phyloP scores from a whole-genome alignment of 2,113 vertebrate species.

The Pseudois nayaur region DNA sequence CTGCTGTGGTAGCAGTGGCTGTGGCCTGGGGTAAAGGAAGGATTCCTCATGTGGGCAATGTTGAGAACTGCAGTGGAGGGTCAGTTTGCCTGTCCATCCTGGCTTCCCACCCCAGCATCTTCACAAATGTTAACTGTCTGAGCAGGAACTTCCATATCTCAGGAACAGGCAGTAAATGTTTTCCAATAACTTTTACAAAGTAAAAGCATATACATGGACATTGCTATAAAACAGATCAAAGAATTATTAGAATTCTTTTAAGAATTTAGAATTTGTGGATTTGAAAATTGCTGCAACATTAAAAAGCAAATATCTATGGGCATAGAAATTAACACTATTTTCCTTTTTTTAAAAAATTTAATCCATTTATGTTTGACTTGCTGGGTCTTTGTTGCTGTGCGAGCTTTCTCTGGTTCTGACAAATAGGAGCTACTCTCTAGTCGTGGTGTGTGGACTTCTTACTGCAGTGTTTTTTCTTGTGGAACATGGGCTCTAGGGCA shows the following conservation, averaged over 20 bases:
- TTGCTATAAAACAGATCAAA: background rate
- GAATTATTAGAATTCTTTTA: slow-evolving; percentile 6
- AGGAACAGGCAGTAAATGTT: background rate
- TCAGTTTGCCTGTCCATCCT: background rate
- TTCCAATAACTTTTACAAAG: background rate
- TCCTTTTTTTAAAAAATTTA: background rate
- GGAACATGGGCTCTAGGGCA: background rate
- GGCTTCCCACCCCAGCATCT: background rate
- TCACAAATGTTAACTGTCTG: background rate
- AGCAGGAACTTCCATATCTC: background rate
- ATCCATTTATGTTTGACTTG: background rate
- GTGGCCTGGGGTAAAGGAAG: background rate
- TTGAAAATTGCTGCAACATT: background rate
- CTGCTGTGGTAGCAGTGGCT: background rate
- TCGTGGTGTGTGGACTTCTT: background rate
- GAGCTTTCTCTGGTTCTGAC: background rate
- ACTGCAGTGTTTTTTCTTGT: background rate
- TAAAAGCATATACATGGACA: background rate
- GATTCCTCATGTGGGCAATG: background rate
- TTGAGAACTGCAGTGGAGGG: background rate
- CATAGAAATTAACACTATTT: background rate
- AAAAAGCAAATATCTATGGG: background rate
- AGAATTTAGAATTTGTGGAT: background rate
- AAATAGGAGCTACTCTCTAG: background rate
- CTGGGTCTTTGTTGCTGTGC: background rate